Evolutionary conservation across 2,113 vertebrate genomes (phyloP), one percentile per base, ranked within the genome.

Genomic region (Cygnus atratus): DNA sequence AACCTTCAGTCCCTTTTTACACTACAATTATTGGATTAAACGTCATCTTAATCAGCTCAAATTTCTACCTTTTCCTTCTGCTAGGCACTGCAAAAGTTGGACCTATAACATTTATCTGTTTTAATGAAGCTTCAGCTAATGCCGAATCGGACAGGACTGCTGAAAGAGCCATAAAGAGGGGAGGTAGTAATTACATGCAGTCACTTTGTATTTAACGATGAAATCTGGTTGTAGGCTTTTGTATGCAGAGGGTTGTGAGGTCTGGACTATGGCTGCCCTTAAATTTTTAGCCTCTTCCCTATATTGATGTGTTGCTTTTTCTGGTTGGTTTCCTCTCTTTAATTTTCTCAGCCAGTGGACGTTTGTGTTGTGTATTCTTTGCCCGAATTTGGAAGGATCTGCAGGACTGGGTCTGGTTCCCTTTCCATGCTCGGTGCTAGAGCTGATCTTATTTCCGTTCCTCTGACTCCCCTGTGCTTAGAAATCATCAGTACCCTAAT

Each of bases 21-120:
- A 33, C 54, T 62, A 13, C 14, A 63, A n/a, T 79, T 92, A 29
- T 28, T 73, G 63, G 70, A 48, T 92, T 95, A 94, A 95, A 89
- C 59, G 52, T n/a, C 79, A 14, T 78, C 48, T 90, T 92, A 85
- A 80, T 93, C 76, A 73, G 59, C 71, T 92, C 46, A 62, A 46
- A 79, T 87, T 39, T 89, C 54, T 86, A 13, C 48, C 19, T 68
- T 57, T 92, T 54, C n/a, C 31, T 91, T 84, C 58, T 92, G 84
- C 80, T 25, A 74, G 58, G 50, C 50, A 46, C 63, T 2, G 3
- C 44, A 33, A 21, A 89, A 76, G 24, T 87, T 58, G 62, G 25
- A 50, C 79, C 59, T 61, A 39, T 57, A 67, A 39, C 20, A 16
- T 71, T 26, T 58, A 19, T 57, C 75, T 88, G 46, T 65, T 72